Conservation (phyloP, 2,113 vertebrate species). For the Gavia stellata region DNA sequence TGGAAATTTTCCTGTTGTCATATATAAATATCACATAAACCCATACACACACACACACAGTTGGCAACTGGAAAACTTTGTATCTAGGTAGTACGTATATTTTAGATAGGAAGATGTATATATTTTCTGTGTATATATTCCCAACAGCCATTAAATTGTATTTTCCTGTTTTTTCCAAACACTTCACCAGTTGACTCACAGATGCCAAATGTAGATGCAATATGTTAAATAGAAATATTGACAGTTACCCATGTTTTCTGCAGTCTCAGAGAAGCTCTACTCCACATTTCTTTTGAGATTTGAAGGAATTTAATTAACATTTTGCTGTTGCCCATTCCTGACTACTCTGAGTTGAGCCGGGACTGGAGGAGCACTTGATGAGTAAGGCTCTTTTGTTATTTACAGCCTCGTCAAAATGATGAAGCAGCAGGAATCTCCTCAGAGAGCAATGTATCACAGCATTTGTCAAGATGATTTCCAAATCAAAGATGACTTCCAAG, state of each 20-base stretch:
- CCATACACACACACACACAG: background rate
- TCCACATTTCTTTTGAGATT: slow-evolving; percentile 5
- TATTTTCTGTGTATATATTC: background rate
- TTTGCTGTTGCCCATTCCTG: slow-evolving; percentile 21
- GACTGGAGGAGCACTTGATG: background rate
- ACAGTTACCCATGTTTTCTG: background rate
- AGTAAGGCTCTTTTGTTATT: slow-evolving; percentile 62
- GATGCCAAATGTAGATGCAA: slow-evolving; percentile 18
- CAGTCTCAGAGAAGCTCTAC: background rate
- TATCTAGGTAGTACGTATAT: background rate
- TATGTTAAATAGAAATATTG: background rate
- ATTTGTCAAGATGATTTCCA: slow-evolving; percentile 55
- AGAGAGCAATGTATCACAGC: slow-evolving; percentile 52
- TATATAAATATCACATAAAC: background rate
- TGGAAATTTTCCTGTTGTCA: background rate
- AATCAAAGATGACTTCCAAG: slow-evolving; percentile 43
- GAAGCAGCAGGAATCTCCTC: slow-evolving; percentile 55
- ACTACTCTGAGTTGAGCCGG: background rate
- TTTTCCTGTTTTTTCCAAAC: background rate
- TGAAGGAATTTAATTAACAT: background rate
- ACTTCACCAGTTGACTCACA: background rate
- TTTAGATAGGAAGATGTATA: background rate
- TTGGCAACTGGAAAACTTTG: background rate
- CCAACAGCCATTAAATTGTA: background rate
- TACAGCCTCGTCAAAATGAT: slow-evolving; percentile 46